Evolutionary conservation across 2,888 invertebrate species (phyloP).

Genomic region (Netelia virgata): DNA sequence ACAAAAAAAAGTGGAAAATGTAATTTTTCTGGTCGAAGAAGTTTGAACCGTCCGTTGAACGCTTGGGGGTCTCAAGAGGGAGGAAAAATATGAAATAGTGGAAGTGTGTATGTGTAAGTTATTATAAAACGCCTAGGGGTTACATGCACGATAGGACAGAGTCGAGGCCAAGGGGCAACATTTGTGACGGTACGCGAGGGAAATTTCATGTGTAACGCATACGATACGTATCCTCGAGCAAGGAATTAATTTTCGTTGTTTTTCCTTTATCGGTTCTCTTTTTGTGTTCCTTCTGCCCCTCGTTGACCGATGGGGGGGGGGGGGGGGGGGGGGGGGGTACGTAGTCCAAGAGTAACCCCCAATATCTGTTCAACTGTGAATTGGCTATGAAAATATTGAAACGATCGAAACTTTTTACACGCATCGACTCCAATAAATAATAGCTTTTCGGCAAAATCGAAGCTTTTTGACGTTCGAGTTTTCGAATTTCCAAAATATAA

Average conservation of each 20-base stretch:
- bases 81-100: background rate
- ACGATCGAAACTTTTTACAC: too few relatives aligned
- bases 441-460: too few relatives aligned
- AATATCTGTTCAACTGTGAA: too few relatives aligned
- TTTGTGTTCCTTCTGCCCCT: background rate
- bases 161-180: background rate
- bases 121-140: constrained; percentile 48
- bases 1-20: constrained; percentile 36
- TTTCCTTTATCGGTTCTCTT: background rate
- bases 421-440: too few relatives aligned
- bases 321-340: background rate
- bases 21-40: constrained; percentile 55
- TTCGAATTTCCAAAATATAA: background rate
- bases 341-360: background rate
- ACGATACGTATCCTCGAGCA: background rate
- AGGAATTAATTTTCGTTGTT: background rate
- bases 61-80: background rate
- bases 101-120: constrained; percentile 3
- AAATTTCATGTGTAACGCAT: background rate
- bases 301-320: background rate
- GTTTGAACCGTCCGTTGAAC: constrained; percentile 29
- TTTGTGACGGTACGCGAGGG: background rate
- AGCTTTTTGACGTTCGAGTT: too few relatives aligned
- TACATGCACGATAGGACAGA: constrained; percentile 6
- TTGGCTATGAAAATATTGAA: too few relatives aligned